These are phyloP conservation scores for Alosa alosa DNA, from an alignment of 2,113 vertebrate species.

Conservation along the genomic window DNA sequence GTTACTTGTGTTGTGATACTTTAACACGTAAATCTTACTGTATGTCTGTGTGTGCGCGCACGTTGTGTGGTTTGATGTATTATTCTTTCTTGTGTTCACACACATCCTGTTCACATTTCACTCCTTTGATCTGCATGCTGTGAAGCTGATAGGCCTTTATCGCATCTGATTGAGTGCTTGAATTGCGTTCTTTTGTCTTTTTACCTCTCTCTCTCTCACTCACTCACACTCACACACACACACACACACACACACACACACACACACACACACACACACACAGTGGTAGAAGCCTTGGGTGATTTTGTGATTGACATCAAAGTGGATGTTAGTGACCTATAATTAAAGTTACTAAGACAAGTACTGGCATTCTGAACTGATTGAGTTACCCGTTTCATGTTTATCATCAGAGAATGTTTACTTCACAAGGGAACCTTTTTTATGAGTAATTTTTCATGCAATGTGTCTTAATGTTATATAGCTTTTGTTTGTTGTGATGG, in stretches of 20 bases:
- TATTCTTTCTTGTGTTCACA: background rate
- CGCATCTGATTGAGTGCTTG: background rate
- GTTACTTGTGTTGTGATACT: background rate
- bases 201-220: background rate
- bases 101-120: constrained; percentile 39
- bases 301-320: background rate
- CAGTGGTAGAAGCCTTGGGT: background rate
- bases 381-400: background rate
- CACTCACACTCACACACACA: background rate
- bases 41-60: background rate
- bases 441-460: background rate
- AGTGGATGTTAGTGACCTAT: background rate
- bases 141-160: constrained; percentile 4
- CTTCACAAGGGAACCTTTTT: background rate
- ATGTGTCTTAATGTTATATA: background rate
- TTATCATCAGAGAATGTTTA: background rate
- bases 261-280: background rate
- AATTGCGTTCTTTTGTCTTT: background rate
- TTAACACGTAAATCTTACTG: background rate
- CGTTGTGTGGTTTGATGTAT: background rate
- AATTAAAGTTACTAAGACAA: background rate
- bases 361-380: background rate
- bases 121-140: constrained; percentile 37
- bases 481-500: background rate
- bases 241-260: background rate